A percentile compares a stretch with the other conserved stretches of the same genome.
Conservation (phyloP, 2,797 vertebrate genomes). For the Arnoldichthys spilopterus region DNA sequence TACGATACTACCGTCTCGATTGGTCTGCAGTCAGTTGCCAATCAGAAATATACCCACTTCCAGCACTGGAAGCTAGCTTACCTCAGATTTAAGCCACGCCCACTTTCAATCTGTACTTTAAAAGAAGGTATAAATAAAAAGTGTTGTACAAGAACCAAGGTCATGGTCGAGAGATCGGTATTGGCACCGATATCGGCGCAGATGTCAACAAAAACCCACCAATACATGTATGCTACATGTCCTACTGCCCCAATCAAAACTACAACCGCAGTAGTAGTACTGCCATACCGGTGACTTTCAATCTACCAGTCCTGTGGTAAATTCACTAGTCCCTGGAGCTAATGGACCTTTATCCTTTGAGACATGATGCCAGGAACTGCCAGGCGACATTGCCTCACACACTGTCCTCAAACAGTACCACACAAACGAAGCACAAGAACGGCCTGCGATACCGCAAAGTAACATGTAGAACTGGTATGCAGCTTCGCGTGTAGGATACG, state of each 20-base stretch:
- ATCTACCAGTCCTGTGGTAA: neutral
- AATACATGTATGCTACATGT: neutral
- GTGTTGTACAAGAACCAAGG: too few species aligned
- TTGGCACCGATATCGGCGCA: neutral
- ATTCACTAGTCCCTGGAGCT: neutral
- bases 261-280: neutral
- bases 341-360: neutral
- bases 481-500: neutral
- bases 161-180: too few species aligned
- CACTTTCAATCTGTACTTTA: too few species aligned
- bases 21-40: too few species aligned
- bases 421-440: neutral
- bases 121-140: too few species aligned
- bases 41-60: neutral
- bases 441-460: too few species aligned
- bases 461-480: neutral
- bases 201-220: neutral
- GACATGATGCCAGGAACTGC: neutral
- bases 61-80: neutral
- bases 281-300: neutral
- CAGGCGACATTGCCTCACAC: neutral
- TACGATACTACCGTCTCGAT: too few species aligned
- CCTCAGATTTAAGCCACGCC: too few species aligned
- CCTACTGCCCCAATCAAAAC: neutral
- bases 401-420: neutral